Conservation (phyloP, 35 echinoderm and acorn worm species). For the Anneissia japonica region DNA sequence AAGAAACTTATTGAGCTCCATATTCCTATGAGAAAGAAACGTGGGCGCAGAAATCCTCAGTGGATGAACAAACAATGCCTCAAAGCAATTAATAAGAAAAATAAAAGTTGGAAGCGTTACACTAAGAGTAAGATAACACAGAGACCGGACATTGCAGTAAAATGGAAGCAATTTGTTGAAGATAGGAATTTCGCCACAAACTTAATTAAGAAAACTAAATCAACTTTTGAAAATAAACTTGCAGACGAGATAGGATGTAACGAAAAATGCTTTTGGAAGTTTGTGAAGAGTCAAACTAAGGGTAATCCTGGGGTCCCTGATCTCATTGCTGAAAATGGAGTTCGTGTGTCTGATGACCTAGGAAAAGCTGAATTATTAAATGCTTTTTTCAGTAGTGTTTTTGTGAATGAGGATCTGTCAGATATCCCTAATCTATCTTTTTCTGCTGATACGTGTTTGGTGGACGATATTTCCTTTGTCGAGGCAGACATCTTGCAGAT, state of each 20-base stretch:
- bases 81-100: too few species aligned
- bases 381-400: constrained; percentile 3
- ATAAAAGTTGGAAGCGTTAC: too few species aligned
- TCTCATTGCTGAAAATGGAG: background rate
- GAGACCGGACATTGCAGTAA: too few species aligned
- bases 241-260: constrained; percentile 28
- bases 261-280: constrained; percentile 31
- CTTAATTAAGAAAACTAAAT: constrained; percentile 8
- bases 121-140: too few species aligned
- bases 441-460: too few species aligned
- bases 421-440: background rate
- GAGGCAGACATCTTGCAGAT: too few species aligned
- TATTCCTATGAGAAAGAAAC: too few species aligned
- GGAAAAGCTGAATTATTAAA: constrained; percentile 22
- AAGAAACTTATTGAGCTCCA: too few species aligned
- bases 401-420: background rate
- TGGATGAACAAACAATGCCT: too few species aligned
- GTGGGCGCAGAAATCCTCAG: too few species aligned
- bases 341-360: background rate
- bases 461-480: too few species aligned
- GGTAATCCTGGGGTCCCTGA: background rate
- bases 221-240: constrained; percentile 28
- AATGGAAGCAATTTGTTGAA: background rate
- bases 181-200: constrained; percentile 11
- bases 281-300: constrained; percentile 19